Evolutionary conservation across 2,113 vertebrate genomes (phyloP).

Genomic region (Cochlearius cochlearius): DNA sequence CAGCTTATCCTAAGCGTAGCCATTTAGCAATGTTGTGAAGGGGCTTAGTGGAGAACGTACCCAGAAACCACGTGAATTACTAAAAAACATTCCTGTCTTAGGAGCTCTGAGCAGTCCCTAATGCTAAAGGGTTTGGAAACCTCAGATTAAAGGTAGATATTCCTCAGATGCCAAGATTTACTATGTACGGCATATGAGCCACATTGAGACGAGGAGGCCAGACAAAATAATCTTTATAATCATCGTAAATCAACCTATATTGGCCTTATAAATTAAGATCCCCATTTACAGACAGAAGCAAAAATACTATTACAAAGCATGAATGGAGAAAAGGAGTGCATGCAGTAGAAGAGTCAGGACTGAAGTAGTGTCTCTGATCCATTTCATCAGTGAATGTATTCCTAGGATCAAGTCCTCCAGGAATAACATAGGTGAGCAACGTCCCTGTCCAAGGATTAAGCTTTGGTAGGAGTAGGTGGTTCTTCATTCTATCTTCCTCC

Average conservation of each 20-base stretch:
- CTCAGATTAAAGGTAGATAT: not conserved
- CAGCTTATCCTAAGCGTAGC: not conserved
- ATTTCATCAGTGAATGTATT: not conserved
- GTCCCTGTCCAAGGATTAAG: not conserved
- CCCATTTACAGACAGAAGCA: not conserved
- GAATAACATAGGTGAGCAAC: not conserved
- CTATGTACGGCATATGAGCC: too few species aligned
- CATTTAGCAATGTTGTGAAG: not conserved
- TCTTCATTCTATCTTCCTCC: not conserved
- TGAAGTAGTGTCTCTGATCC: not conserved
- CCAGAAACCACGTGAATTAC: not conserved
- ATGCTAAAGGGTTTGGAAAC: not conserved
- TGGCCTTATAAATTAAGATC: not conserved
- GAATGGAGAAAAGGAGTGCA: not conserved
- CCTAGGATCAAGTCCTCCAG: not conserved
- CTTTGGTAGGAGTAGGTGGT: not conserved
- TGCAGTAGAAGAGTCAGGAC: not conserved
- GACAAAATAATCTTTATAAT: not conserved
- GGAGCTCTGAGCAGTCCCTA: not conserved
- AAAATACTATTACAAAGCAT: not conserved
- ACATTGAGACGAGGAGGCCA: not conserved
- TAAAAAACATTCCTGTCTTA: not conserved
- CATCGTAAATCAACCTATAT: not conserved
- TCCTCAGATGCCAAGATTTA: not conserved
- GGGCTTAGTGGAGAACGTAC: not conserved